phyloP scores from a whole-genome alignment of 2,113 vertebrate species.

The Otocyon megalotis region DNA sequence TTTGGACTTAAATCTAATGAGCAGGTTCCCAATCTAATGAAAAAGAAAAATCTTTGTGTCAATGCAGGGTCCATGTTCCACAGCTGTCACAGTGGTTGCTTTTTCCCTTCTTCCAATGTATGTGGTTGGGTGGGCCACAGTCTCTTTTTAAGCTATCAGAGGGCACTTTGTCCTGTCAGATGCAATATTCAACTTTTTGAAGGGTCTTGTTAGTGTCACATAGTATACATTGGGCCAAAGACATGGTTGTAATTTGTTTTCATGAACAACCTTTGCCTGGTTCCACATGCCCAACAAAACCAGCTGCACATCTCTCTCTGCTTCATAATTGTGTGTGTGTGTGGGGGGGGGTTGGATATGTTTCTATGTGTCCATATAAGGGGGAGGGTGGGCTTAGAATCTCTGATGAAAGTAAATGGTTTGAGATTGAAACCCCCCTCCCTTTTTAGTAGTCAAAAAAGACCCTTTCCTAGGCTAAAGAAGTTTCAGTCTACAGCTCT shows the following conservation, averaged over 20 bases:
- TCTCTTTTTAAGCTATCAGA: background rate
- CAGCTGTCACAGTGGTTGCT: background rate
- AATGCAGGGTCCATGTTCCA: background rate
- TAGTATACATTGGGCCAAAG: background rate
- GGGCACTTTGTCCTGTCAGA: background rate
- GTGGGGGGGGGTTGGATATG: accelerated
- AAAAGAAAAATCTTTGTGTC: background rate
- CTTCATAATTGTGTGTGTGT: background rate
- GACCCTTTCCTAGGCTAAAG: background rate
- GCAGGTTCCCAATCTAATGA: background rate
- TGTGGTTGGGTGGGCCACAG: background rate
- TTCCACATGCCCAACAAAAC: background rate
- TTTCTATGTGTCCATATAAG: background rate
- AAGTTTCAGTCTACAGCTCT: background rate
- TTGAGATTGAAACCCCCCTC: background rate
- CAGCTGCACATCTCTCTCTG: background rate
- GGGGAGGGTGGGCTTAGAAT: background rate
- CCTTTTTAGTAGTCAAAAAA: background rate
- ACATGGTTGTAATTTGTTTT: background rate
- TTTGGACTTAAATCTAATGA: background rate
- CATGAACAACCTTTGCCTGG: background rate
- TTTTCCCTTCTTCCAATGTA: background rate
- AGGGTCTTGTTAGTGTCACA: background rate
- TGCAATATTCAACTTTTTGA: background rate
- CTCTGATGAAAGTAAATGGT: background rate